These are phyloP conservation scores for Amphilophus citrinellus DNA, from an alignment of 2,113 vertebrate genomes.

Conservation along the genomic window DNA sequence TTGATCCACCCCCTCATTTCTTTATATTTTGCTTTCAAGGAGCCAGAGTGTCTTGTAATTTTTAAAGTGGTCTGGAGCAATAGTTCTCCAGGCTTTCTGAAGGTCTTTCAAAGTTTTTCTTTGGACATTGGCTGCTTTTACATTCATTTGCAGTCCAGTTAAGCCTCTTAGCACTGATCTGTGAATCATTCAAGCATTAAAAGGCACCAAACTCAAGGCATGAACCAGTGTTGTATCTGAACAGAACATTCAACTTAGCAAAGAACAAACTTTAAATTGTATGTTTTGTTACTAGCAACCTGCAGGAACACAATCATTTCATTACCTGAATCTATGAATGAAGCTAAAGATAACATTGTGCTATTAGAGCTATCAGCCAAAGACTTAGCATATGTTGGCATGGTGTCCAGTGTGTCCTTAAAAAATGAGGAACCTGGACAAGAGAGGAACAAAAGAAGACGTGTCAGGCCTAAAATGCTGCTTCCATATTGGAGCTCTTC, in stretches of 20 bases:
- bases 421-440: neutral
- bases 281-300: neutral
- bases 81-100: neutral
- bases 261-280: neutral
- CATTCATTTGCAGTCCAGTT: neutral
- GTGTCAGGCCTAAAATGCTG: neutral
- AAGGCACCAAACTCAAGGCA: neutral
- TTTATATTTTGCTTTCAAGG: neutral
- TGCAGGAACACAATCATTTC: too few relatives aligned
- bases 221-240: neutral
- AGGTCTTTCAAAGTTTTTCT: neutral
- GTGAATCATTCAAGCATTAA: constrained; percentile 2
- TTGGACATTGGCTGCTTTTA: neutral
- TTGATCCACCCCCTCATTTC: rapidly evolving
- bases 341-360: neutral
- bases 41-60: neutral
- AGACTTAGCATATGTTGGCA: too few relatives aligned
- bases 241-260: neutral
- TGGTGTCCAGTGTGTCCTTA: neutral
- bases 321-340: rapidly evolving
- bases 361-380: rapidly evolving
- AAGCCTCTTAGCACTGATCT: neutral
- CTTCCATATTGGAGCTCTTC: neutral
- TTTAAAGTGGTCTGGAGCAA: neutral
- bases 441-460: neutral